A percentile compares a stretch with the other conserved stretches of the same genome.
phyloP scores from a whole-genome alignment of 2,113 vertebrate species.

The Syrrhaptes paradoxus region DNA sequence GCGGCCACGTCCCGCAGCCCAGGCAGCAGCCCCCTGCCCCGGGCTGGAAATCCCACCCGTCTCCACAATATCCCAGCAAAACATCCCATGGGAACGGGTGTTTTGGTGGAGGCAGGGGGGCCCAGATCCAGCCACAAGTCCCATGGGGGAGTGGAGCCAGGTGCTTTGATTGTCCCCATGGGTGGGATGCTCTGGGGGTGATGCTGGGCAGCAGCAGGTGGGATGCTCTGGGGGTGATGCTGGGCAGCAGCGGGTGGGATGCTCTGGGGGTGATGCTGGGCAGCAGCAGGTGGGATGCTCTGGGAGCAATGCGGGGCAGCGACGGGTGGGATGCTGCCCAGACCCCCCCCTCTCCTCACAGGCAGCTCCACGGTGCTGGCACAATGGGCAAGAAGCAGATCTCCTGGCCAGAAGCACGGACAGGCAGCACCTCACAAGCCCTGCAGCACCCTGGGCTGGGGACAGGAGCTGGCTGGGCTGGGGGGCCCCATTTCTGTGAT shows the following conservation, averaged over 20 bases:
- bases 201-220: neutral
- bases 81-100: neutral
- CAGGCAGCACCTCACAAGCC: neutral
- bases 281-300: too few species aligned
- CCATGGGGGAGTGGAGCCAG: neutral
- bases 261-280: too few species aligned
- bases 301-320: too few species aligned
- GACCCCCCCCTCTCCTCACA: neutral
- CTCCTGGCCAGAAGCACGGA: fast-evolving
- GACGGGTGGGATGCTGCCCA: neutral
- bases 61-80: neutral
- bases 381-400: neutral
- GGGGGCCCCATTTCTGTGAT: neutral
- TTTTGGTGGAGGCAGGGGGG: neutral
- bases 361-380: neutral
- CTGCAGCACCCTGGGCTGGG: fast-evolving
- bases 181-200: neutral
- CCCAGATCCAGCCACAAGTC: neutral
- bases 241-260: too few species aligned
- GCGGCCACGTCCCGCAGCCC: neutral
- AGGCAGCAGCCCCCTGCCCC: neutral
- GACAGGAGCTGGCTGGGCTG: neutral
- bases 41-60: neutral
- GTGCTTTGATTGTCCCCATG: fast-evolving
- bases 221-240: neutral